Conservation (phyloP, 64 coral and sea anemone species). For the Platygyra sinensis region DNA sequence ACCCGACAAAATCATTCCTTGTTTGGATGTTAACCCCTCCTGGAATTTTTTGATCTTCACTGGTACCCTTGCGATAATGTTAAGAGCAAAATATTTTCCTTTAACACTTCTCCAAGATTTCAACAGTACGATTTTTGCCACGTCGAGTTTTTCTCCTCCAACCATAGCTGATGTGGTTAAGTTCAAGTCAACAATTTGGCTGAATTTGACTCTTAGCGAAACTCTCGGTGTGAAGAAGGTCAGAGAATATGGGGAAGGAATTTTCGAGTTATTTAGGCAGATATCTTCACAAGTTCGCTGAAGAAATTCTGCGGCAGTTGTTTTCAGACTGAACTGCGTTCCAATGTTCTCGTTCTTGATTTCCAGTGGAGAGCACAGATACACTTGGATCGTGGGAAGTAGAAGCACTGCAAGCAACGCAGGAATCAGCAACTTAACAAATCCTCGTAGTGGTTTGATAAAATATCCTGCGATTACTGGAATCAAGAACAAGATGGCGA, state of each 20-base stretch:
- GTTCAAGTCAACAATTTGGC: conserved; percentile 85
- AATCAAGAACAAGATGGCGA: conserved; percentile 34
- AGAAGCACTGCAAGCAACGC: conserved; percentile 63
- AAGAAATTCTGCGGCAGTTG: conserved; percentile 76
- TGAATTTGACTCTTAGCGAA: conserved; percentile 68
- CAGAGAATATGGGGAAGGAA: conserved; percentile 79
- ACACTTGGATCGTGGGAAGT: conserved; percentile 87
- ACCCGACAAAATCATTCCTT: conserved; percentile 80
- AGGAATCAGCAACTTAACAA: conserved; percentile 66
- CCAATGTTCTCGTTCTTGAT: conserved; percentile 97
- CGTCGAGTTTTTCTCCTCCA: conserved; percentile 66
- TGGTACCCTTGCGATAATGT: conserved; percentile 86
- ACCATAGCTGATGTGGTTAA: conserved; percentile 62
- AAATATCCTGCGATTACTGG: conserved; percentile 45
- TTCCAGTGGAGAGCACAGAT: conserved; percentile 91
- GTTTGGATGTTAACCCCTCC: conserved; percentile 63
- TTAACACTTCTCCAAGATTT: conserved; percentile 86
- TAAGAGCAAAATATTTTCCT: conserved; percentile 78
- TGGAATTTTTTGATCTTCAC: conserved; percentile 86
- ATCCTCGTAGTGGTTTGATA: conserved; percentile 45
- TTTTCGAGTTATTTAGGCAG: conserved; percentile 77
- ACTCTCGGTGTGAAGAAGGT: conserved; percentile 88
- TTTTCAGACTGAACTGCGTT: conserved; percentile 78
- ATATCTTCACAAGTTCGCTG: conserved; percentile 80
- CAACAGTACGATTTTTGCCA: conserved; percentile 79